Conservation (phyloP, 2,888 invertebrate species). For the Sphinx pinastri region DNA sequence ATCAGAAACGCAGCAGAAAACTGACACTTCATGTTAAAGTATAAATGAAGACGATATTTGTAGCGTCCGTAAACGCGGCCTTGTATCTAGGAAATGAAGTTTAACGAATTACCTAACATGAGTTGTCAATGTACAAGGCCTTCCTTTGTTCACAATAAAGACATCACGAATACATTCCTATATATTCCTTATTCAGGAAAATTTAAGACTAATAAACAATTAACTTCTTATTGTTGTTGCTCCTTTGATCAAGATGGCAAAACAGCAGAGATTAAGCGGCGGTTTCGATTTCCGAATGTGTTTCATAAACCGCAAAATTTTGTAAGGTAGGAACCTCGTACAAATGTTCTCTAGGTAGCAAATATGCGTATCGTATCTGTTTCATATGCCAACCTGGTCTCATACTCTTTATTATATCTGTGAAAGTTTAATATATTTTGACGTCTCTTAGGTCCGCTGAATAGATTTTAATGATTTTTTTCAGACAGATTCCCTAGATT, state of each 20-base stretch:
- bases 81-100: constrained; percentile 45
- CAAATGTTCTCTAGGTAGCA: too few relatives aligned
- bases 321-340: background rate
- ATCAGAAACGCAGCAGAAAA: too few relatives aligned
- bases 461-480: too few relatives aligned
- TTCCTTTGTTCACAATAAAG: constrained; percentile 47
- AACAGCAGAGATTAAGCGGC: too few relatives aligned
- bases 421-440: too few relatives aligned
- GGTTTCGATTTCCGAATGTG: too few relatives aligned
- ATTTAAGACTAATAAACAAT: background rate
- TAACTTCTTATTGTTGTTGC: background rate
- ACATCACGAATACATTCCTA: constrained; percentile 36
- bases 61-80: constrained; percentile 32
- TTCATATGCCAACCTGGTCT: too few relatives aligned
- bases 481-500: too few relatives aligned
- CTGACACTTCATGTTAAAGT: background rate
- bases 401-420: too few relatives aligned
- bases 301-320: background rate
- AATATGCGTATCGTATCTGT: too few relatives aligned
- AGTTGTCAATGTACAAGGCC: constrained; percentile 50
- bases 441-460: too few relatives aligned
- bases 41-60: background rate
- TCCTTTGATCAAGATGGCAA: too few relatives aligned
- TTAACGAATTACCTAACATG: constrained; percentile 42
- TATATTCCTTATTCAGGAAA: background rate